phyloP scores from a whole-genome alignment of 2,113 vertebrate species.

The Maccullochella peelii region DNA sequence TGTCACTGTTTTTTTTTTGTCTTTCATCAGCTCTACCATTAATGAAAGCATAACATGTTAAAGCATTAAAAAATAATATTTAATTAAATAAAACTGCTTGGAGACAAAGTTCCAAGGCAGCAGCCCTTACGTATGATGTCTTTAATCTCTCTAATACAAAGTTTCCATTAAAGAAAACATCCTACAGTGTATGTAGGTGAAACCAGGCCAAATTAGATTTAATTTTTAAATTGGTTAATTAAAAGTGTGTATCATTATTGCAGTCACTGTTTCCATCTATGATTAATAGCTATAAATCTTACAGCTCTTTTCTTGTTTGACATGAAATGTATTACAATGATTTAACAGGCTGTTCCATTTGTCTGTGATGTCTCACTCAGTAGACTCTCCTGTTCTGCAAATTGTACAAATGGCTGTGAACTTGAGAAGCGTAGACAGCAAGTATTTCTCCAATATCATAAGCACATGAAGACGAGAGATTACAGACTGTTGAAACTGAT shows the following conservation, averaged over 20 bases:
- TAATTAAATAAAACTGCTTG: neutral
- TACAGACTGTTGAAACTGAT: neutral
- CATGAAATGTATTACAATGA: constrained; percentile 19
- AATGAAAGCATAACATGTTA: constrained; percentile 1
- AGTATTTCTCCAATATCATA: neutral
- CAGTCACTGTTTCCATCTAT: constrained; percentile 24
- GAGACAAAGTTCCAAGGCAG: constrained; percentile 17
- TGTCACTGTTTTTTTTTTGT: neutral
- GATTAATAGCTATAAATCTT: constrained; percentile 33
- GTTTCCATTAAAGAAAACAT: constrained; percentile 49
- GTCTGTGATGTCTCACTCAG: constrained; percentile 36
- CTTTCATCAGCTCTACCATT: constrained; percentile 21
- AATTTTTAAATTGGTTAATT: constrained; percentile 48
- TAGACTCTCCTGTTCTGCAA: constrained; percentile 10
- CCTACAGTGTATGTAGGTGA: constrained; percentile 37
- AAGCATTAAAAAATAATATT: neutral
- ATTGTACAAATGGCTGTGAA: constrained; percentile 4
- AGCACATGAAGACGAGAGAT: neutral
- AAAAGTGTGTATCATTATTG: constrained; percentile 40
- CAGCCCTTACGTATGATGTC: neutral
- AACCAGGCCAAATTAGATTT: constrained; percentile 27
- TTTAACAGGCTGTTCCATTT: constrained; percentile 28
- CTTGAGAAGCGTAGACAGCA: neutral
- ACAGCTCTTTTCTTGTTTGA: constrained; percentile 28
- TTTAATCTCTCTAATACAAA: constrained; percentile 42